phyloP scores from a whole-genome alignment of 2,113 vertebrate genomes.

The Neotragus moschatus region DNA sequence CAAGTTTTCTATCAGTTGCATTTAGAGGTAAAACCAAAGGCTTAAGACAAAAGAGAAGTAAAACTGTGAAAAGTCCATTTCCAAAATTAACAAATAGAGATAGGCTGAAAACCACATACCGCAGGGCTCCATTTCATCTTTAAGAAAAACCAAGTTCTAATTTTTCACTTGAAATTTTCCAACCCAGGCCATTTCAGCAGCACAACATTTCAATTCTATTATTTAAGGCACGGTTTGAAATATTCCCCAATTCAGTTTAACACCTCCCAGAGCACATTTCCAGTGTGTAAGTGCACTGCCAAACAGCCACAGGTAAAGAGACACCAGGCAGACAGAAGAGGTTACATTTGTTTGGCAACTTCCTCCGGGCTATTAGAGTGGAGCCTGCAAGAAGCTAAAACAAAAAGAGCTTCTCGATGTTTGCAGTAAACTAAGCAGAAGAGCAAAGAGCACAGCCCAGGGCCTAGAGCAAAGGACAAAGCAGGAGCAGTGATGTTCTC shows the following conservation, averaged over 20 bases:
- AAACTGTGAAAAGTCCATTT: slow-evolving; percentile 34
- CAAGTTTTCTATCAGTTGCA: neutral
- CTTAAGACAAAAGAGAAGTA: neutral
- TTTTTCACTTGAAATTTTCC: slow-evolving; percentile 22
- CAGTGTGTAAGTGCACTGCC: neutral
- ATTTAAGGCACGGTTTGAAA: slow-evolving; percentile 42
- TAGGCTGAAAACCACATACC: neutral
- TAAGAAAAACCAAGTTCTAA: slow-evolving; percentile 45
- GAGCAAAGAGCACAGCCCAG: neutral
- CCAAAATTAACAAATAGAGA: slow-evolving; percentile 63
- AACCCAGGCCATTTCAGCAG: neutral
- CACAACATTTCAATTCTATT: slow-evolving; percentile 44
- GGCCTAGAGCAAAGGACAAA: neutral
- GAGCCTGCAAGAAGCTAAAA: neutral
- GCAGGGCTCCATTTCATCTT: neutral
- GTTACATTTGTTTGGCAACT: neutral
- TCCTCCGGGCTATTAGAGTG: neutral
- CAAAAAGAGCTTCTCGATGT: neutral
- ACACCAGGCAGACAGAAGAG: neutral
- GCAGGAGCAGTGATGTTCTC: neutral
- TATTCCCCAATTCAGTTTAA: neutral
- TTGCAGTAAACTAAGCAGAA: neutral
- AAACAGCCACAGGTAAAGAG: neutral
- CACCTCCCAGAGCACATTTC: neutral
- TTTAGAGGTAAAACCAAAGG: slow-evolving; percentile 14